A percentile compares a stretch with the other conserved stretches of the same genome.
phyloP scores from a whole-genome alignment of 2,888 invertebrate species.

The Laothoe populi region DNA sequence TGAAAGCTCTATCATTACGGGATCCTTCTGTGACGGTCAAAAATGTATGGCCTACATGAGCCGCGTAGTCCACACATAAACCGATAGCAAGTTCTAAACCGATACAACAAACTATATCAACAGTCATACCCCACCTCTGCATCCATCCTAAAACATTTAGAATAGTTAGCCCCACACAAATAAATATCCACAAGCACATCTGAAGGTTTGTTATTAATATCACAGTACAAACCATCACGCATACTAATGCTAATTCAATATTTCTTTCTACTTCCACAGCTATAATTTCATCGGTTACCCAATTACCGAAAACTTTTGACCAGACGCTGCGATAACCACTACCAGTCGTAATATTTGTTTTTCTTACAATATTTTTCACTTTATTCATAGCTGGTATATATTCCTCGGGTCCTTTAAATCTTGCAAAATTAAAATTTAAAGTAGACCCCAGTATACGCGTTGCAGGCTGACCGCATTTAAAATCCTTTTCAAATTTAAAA shows the following conservation, averaged over 20 bases:
- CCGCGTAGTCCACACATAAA: slow-evolving; percentile 93
- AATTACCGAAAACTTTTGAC: slow-evolving; percentile 89
- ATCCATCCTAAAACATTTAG: slow-evolving; percentile 91
- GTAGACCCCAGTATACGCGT: slow-evolving; percentile 85
- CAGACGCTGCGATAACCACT: slow-evolving; percentile 88
- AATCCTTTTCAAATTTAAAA: slow-evolving; percentile 85
- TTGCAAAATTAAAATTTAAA: slow-evolving; percentile 86
- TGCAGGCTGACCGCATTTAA: slow-evolving; percentile 86
- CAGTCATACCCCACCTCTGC: slow-evolving; percentile 92
- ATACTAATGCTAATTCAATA: slow-evolving; percentile 89
- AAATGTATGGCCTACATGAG: slow-evolving; percentile 92
- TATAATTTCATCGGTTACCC: slow-evolving; percentile 92
- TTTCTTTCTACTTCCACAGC: slow-evolving; percentile 90
- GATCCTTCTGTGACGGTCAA: slow-evolving; percentile 85
- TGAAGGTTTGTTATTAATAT: slow-evolving; percentile 90
- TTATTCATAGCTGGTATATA: slow-evolving; percentile 91
- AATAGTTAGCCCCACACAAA: slow-evolving; percentile 90
- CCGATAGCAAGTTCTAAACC: slow-evolving; percentile 92
- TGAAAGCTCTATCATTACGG: slow-evolving; percentile 84
- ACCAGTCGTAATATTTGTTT: slow-evolving; percentile 85
- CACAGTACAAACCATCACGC: slow-evolving; percentile 92
- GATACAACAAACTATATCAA: slow-evolving; percentile 92
- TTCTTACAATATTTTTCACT: slow-evolving; percentile 82
- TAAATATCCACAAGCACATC: slow-evolving; percentile 91
- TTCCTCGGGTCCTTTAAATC: slow-evolving; percentile 86